phyloP scores from a whole-genome alignment of 2,888 invertebrate genomes.

The Dynastes tityus region DNA sequence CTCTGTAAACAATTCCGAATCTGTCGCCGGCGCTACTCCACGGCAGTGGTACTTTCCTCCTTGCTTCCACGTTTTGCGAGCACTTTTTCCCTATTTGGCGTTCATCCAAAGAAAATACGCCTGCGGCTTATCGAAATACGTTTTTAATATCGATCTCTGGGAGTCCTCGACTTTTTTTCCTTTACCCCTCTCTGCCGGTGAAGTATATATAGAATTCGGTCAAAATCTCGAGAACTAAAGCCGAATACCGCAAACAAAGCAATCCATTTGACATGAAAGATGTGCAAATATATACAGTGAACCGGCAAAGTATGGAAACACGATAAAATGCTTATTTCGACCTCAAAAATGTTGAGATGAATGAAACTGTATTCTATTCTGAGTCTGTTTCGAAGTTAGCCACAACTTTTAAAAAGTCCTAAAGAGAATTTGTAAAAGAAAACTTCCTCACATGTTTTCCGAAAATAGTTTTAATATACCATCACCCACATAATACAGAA shows the following conservation, averaged over 20 bases:
- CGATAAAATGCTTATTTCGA: too few species aligned
- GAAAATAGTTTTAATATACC: too few species aligned
- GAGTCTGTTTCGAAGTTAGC: too few species aligned
- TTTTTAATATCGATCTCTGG: slow-evolving; percentile 43
- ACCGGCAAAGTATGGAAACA: too few species aligned
- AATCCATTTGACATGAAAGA: slow-evolving; percentile 17
- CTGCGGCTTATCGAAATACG: slow-evolving; percentile 38
- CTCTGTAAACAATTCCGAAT: slow-evolving; percentile 44
- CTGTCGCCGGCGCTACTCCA: slow-evolving; percentile 27
- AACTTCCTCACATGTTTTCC: too few species aligned
- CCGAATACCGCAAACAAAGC: slow-evolving; percentile 35
- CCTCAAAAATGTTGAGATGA: too few species aligned
- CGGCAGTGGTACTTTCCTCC: neutral
- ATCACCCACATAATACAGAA: too few species aligned
- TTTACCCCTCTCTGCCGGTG: neutral
- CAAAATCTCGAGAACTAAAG: neutral
- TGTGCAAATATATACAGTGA: too few species aligned
- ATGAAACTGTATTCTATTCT: too few species aligned
- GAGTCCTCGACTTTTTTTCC: neutral
- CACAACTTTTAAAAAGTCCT: too few species aligned
- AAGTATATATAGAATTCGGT: slow-evolving; percentile 1
- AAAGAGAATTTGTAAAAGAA: too few species aligned
- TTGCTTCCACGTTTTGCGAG: neutral
- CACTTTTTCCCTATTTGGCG: slow-evolving; percentile 44
- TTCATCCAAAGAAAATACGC: slow-evolving; percentile 44